Percentiles rank a stretch among this genome's conserved stretches.
These are phyloP conservation scores for Biston stratarius DNA, from an alignment of 2,888 invertebrate species.

Conservation along the genomic window DNA sequence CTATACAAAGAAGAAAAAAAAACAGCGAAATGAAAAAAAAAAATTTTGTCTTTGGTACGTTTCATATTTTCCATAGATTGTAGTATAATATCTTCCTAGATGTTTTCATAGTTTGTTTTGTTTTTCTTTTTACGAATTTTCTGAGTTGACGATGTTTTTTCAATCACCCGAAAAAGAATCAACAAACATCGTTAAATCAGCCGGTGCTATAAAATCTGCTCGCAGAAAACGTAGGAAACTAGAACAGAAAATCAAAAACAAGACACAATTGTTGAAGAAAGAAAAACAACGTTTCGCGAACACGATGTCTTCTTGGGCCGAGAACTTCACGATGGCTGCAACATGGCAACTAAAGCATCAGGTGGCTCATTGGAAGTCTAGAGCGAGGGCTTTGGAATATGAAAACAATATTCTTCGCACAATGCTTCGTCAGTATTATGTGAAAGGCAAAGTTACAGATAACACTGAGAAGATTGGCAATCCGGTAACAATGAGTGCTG, in stretches of 20 bases:
- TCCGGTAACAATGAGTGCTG: slow-evolving; percentile 13
- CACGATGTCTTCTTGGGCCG: slow-evolving; percentile 76
- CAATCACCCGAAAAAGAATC: slow-evolving; percentile 53
- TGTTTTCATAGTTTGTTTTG: neutral
- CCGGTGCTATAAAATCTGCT: slow-evolving; percentile 34
- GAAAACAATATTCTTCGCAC: slow-evolving; percentile 86
- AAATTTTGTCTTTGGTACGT: no score
- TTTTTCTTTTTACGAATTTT: neutral
- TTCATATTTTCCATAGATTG: neutral
- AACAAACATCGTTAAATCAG: slow-evolving; percentile 37
- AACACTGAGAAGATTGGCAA: neutral
- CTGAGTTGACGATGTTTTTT: slow-evolving; percentile 54
- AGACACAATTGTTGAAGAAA: slow-evolving; percentile 50
- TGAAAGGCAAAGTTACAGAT: slow-evolving; percentile 34
- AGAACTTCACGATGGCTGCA: slow-evolving; percentile 69
- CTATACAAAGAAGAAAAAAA: no score
- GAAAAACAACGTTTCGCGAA: slow-evolving; percentile 49
- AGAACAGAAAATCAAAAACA: slow-evolving; percentile 59
- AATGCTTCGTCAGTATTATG: slow-evolving; percentile 72
- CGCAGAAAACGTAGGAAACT: slow-evolving; percentile 54
- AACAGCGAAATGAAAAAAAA: no score
- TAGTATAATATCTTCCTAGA: no score
- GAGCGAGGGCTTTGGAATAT: slow-evolving; percentile 84
- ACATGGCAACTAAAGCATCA: slow-evolving; percentile 86
- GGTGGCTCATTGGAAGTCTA: slow-evolving; percentile 88